Evolutionary conservation across 2,113 vertebrate genomes (phyloP).

Genomic region (Penelope pileata): DNA sequence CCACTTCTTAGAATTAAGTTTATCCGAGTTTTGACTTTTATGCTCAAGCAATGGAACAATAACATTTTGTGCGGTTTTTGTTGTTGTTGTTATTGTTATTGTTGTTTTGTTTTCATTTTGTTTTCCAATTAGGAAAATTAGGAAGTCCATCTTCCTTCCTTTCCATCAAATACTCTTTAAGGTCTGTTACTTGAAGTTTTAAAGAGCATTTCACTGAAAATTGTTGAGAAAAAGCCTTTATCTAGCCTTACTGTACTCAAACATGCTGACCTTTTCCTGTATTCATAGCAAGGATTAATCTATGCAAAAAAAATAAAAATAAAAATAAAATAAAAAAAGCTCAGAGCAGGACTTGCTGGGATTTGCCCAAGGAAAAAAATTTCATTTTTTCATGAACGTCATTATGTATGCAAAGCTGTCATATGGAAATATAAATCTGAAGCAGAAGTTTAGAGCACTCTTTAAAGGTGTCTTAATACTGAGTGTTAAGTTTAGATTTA

Average conservation of each 20-base stretch:
- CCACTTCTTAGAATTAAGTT: not conserved
- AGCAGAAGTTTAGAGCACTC: not conserved
- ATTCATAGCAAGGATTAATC: not conserved
- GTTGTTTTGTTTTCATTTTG: not conserved
- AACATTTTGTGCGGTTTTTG: not conserved
- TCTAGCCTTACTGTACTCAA: not conserved
- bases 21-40: not conserved
- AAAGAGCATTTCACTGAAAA: not conserved
- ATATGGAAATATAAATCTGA: not conserved
- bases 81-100: not conserved
- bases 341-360: not conserved
- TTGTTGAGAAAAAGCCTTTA: not conserved
- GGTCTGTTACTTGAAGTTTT: not conserved
- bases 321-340: too few relatives aligned
- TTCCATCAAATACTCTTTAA: not conserved
- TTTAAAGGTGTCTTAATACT: not conserved
- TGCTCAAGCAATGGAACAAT: not conserved
- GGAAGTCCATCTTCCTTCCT: not conserved
- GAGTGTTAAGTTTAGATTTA: not conserved
- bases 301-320: not conserved
- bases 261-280: not conserved
- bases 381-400: not conserved
- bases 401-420: not conserved
- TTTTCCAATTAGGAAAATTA: not conserved
- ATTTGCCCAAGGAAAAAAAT: not conserved